Base-by-base conservation (phyloP, 2,113 vertebrate species). In the Noctilio leporinus region DNA sequence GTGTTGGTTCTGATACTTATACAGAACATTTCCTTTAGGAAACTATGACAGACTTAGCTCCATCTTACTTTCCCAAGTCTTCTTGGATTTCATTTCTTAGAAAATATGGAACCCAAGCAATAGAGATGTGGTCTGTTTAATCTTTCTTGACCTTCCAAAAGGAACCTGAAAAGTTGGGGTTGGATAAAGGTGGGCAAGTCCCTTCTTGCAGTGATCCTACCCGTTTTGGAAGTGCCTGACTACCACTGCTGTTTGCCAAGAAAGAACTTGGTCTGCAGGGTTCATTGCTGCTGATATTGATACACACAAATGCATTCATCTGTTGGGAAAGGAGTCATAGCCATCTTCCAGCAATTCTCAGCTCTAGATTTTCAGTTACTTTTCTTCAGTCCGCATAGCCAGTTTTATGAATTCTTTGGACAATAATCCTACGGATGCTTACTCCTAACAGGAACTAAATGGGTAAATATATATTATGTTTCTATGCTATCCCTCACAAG, bases 321-420 rank as follows among this genome's bases (percentile, higher is more conserved):
- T 72, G 19, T 16, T 28, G 20, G 1, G 12, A 24, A 89, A 78
- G 22, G 80, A 70, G 73, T 51, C 75, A 70, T 1, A 45, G 55
- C 22, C 7, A 62, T 12, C 30, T 72, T 57, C 80, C 80, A 49
- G 45, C 14, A 87, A 70, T 83, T n/a, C 33, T 93, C 45, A 72
- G 43, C 28, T 92, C 16, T 38, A 92, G 80, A 95, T 53, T 89
- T 85, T 86, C 51, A 49, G n/a, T 80, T 91, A 86, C 51, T 75
- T 80, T 89, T 57, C 49, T 75, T 91, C 10, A 57, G 33, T 26
- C 26, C 80, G 53, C 4, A 51, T 20, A n/a, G 65, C 81, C 7
- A 38, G 2, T 64, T 75, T 93, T 35, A 78, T 70, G n/a, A 95
- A 47, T 89, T 93, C 70, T 77, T 87, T 84, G 72, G 8, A 83